phyloP scores from a whole-genome alignment of 2,113 vertebrate genomes.

The Thryonomys swinderianus region DNA sequence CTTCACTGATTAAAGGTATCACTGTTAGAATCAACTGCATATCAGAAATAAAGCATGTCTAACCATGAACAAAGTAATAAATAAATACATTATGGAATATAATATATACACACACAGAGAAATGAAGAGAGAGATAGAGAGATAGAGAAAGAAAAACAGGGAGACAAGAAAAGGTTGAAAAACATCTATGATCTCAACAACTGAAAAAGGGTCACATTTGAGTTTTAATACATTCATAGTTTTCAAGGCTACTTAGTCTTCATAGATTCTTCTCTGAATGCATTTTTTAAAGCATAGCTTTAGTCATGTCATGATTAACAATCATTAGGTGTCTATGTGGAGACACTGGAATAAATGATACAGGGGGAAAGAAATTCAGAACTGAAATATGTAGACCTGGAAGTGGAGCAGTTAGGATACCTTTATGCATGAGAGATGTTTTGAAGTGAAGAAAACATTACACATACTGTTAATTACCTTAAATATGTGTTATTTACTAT shows the following conservation, averaged over 20 bases:
- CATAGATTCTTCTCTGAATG: not conserved
- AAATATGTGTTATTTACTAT: not conserved
- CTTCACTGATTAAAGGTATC: not conserved
- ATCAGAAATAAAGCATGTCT: not conserved
- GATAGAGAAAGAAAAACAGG: not conserved
- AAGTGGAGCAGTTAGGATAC: not conserved
- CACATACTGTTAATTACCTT: not conserved
- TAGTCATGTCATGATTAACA: not conserved
- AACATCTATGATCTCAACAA: not conserved
- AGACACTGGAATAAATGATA: not conserved
- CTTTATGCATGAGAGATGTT: not conserved
- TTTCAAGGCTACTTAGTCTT: not conserved
- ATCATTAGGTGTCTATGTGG: not conserved
- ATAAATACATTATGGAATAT: not conserved
- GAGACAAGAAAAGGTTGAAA: not conserved
- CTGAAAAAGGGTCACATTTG: slow-evolving; percentile 5
- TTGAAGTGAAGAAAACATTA: slow-evolving; percentile 40
- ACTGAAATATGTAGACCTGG: not conserved
- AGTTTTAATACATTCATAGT: not conserved
- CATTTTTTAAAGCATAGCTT: not conserved
- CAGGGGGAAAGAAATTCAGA: not conserved
- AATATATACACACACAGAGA: no score
- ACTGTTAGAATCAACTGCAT: not conserved
- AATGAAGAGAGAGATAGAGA: not conserved
- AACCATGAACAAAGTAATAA: not conserved